Base-by-base conservation (phyloP, 1,140 invertebrate species). In the Hylyphantes graminicola region DNA sequence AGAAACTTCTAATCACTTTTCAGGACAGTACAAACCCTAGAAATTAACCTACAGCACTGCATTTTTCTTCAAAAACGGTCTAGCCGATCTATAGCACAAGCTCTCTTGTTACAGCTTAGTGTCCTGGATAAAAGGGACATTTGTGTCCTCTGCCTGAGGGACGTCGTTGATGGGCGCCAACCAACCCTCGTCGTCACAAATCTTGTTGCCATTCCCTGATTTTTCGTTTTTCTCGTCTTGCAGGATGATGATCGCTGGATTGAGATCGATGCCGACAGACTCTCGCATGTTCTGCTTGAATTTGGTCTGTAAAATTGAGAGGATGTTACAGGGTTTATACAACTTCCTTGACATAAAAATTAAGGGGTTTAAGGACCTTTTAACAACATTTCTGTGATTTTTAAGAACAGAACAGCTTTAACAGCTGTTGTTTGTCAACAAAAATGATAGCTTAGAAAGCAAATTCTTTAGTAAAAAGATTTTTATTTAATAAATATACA, bases 161-260 rank as follows among this genome's bases (percentile, higher is more conserved):
- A 80, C 65, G 59, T 80, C 77, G 59, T 21, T n/a, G 61, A 70
- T 70, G 12, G 77, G 77, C 10, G 55, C 77, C 0, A 80, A 12
- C 77, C 77, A 80, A 70, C 77, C 77, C 59, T 80, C 77, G 59
- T 80, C 77, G 70, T 80, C 77, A 59, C 77, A 80, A 15, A 80
- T 70, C 54, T 68, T 80, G 48, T 48, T 80, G 2, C 67, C 67
- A 17, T 35, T 35, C 57, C 51, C 19, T 3, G 12, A 15, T 17
- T 70, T 68, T 50, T 70, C 67, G 54, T 64, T 65, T 7, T 68
- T 70, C 61, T 80, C 77, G 17, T 80, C 77, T 80, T 80, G 77
- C 19, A 80, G 54, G 9, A 80, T 80, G 15, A 80, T 48, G 13
- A 67, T 35, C 50, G 64, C 77, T 19, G 77, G 77, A 1, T 53